These are phyloP conservation scores for Plotosus lineatus DNA, from an alignment of 2,113 vertebrate genomes.

Conservation along the genomic window DNA sequence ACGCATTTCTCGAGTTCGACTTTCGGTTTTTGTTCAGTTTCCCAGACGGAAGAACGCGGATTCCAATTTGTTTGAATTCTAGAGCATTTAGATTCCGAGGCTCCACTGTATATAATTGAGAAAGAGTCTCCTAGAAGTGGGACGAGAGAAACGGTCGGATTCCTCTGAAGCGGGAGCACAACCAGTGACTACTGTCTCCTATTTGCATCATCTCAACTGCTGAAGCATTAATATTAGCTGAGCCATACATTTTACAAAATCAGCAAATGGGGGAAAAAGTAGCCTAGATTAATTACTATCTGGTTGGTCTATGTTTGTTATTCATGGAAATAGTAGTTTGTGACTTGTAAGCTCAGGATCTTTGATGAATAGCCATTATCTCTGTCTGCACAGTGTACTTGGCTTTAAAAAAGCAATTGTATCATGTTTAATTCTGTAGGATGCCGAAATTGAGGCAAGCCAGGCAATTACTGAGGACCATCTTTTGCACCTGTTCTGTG, in stretches of 20 bases:
- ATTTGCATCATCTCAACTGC: neutral
- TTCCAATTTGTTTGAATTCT: no score
- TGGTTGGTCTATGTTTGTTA: neutral
- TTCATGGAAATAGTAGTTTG: neutral
- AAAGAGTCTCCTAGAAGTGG: neutral
- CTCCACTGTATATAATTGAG: no score
- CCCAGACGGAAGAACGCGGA: no score
- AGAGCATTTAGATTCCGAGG: no score
- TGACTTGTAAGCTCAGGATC: neutral
- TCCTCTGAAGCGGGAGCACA: neutral
- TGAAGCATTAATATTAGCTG: neutral
- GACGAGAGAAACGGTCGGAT: neutral
- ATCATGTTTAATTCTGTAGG: slow-evolving; percentile 20
- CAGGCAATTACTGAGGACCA: neutral
- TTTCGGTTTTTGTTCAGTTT: no score
- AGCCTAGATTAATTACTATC: neutral
- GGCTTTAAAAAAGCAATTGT: neutral
- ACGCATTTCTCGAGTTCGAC: no score
- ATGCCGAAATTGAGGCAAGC: neutral
- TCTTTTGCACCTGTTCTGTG: neutral
- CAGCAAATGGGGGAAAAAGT: neutral
- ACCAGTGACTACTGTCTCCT: neutral
- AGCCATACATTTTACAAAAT: neutral
- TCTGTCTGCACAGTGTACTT: neutral
- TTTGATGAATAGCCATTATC: neutral